phyloP scores from a whole-genome alignment of 1,140 invertebrate species.

The Caenorhabditis tropicalis region DNA sequence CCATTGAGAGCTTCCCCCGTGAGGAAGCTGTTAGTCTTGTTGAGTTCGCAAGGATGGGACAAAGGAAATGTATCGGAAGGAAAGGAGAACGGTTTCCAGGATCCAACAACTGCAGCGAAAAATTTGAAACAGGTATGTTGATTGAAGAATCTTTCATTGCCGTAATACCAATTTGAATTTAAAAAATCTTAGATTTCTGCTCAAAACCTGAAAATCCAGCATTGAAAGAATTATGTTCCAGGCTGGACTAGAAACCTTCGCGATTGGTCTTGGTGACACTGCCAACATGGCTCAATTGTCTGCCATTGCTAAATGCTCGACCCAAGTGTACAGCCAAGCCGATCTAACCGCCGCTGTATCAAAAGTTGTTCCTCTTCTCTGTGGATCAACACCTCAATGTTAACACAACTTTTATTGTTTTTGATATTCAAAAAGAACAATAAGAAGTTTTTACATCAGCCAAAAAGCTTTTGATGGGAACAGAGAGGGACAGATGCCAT shows the following conservation, averaged over 20 bases:
- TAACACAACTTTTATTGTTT: too few species aligned
- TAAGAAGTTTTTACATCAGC: too few species aligned
- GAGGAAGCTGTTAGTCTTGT: constrained; percentile 6
- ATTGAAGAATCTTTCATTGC: too few species aligned
- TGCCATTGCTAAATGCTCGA: neutral
- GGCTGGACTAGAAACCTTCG: constrained; percentile 27
- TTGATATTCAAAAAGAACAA: too few species aligned
- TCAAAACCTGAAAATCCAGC: too few species aligned
- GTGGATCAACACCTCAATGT: neutral
- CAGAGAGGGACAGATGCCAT: too few species aligned
- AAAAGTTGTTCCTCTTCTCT: neutral
- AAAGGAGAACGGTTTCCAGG: neutral
- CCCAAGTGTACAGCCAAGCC: neutral
- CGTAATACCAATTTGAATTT: too few species aligned
- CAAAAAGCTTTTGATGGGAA: too few species aligned
- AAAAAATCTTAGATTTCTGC: too few species aligned
- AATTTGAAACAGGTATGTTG: neutral
- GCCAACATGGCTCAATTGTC: constrained; percentile 26
- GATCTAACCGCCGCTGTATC: neutral
- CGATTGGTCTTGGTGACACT: constrained; percentile 1
- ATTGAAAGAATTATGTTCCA: too few species aligned
- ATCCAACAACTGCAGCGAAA: neutral
- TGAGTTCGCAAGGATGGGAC: constrained; percentile 47
- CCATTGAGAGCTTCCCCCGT: neutral
- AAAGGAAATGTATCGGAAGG: neutral